phyloP scores from a whole-genome alignment of 2,113 vertebrate genomes.

The Callopanchax toddi region DNA sequence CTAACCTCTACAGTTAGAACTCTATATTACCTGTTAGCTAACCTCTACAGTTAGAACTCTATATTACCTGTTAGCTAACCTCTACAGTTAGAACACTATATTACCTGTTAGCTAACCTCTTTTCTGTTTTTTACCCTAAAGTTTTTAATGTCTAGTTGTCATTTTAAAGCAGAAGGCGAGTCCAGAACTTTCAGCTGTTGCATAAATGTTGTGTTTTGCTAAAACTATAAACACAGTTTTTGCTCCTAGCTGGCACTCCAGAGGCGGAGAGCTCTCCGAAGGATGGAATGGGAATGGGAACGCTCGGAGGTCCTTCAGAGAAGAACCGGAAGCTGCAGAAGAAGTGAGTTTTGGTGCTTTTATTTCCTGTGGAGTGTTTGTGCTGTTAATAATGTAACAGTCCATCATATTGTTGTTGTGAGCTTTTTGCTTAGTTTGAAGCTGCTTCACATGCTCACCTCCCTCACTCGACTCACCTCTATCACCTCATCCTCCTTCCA shows the following conservation, averaged over 20 bases:
- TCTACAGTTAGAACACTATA: too few relatives aligned
- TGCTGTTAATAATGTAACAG: background rate
- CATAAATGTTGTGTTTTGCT: background rate
- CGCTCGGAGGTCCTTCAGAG: conserved; percentile 90
- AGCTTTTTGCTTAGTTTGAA: background rate
- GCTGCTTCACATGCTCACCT: conserved; percentile 9
- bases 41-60: too few relatives aligned
- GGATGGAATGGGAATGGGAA: conserved; percentile 87
- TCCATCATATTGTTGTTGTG: background rate
- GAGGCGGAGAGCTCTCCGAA: conserved; percentile 87
- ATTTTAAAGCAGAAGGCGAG: too few relatives aligned
- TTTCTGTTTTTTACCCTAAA: too few relatives aligned
- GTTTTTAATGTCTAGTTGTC: too few relatives aligned
- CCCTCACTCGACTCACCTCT: conserved; percentile 17
- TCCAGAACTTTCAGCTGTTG: too few relatives aligned
- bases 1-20: too few relatives aligned
- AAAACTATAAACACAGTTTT: background rate
- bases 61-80: too few relatives aligned
- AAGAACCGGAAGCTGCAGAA: conserved; percentile 97
- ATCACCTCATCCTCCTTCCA: conserved; percentile 19
- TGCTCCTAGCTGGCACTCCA: conserved; percentile 79
- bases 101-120: too few relatives aligned
- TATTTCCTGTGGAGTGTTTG: background rate
- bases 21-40: too few relatives aligned
- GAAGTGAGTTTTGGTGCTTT: conserved; percentile 83